Percentiles rank a stretch among this genome's conserved stretches.
Evolutionary conservation across 2,113 vertebrate species (phyloP).

Genomic region (Plectropomus leopardus): DNA sequence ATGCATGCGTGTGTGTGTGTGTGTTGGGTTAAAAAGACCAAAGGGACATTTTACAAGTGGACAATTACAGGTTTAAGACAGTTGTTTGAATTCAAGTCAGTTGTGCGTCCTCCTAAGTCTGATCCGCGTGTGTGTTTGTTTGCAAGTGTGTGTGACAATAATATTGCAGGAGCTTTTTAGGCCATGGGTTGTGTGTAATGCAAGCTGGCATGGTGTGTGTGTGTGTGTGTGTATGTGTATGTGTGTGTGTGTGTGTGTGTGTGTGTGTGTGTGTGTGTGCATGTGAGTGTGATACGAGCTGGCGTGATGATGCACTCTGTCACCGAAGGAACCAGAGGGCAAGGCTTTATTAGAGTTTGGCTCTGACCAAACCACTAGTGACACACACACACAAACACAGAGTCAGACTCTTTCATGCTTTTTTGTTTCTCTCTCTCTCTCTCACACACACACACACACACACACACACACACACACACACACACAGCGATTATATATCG

Average conservation of each 20-base stretch:
- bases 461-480: conserved; percentile 34
- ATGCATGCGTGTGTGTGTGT: conserved; percentile 33
- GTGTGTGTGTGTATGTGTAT: conserved; percentile 43
- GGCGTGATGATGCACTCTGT: conserved; percentile 91
- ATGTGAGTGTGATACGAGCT: conserved; percentile 65
- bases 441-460: conserved; percentile 25
- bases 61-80: conserved; percentile 34
- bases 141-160: conserved; percentile 76
- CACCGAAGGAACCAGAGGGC: conserved; percentile 87
- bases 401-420: conserved; percentile 20
- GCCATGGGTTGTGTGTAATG: conserved; percentile 77
- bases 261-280: conserved; percentile 30
- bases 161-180: conserved; percentile 75
- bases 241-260: conserved; percentile 40
- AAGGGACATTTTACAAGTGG: conserved; percentile 31
- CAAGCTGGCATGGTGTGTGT: conserved; percentile 71
- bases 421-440: too few relatives aligned
- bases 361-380: conserved; percentile 71
- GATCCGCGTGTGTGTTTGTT: conserved; percentile 29
- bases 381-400: conserved; percentile 55
- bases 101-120: conserved; percentile 24
- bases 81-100: conserved; percentile 33
- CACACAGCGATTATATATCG: not conserved
- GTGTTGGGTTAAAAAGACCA: conserved; percentile 23
- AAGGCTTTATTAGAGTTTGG: conserved; percentile 66